A percentile compares a stretch with the other conserved stretches of the same genome.
Evolutionary conservation across 1,140 invertebrate species (phyloP).

Genomic region (Camponotus floridanus): DNA sequence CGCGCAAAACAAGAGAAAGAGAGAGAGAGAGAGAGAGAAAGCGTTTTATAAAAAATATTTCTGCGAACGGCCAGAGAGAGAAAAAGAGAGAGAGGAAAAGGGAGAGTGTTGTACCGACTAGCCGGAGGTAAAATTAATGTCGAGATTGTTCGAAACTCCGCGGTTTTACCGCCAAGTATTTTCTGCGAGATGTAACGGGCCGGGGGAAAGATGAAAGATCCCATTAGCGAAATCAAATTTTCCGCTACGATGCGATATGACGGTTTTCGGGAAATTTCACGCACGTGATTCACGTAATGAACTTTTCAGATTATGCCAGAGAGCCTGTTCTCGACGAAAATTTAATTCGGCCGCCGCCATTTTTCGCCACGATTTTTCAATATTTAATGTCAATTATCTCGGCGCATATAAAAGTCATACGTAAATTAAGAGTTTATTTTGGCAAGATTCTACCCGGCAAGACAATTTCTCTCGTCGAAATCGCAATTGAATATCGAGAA

Average conservation of each 20-base stretch:
- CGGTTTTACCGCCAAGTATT: conserved; percentile 48
- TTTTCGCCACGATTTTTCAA: not conserved
- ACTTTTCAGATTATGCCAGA: conserved; percentile 5
- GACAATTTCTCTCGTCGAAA: not conserved
- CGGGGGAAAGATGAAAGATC: conserved; percentile 35
- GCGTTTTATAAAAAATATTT: conserved; percentile 61
- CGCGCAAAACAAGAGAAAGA: not conserved
- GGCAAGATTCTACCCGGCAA: not conserved
- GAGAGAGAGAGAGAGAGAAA: too few relatives aligned
- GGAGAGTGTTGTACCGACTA: not conserved
- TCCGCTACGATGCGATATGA: conserved; percentile 35
- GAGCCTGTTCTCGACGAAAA: not conserved
- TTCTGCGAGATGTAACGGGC: conserved; percentile 37
- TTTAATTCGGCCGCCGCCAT: conserved; percentile 1
- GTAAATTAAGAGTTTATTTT: conserved; percentile 16
- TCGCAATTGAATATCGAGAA: conserved; percentile 37
- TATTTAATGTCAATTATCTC: conserved; percentile 18
- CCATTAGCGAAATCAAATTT: conserved; percentile 62
- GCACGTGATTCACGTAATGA: conserved; percentile 10
- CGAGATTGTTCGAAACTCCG: conserved; percentile 47
- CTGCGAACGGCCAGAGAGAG: conserved; percentile 27
- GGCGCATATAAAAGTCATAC: not conserved
- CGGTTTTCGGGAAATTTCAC: conserved; percentile 50
- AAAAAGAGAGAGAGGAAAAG: not conserved
- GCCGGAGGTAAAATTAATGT: conserved; percentile 51